Base-by-base conservation (phyloP, 2,113 vertebrate genomes). In the Rhinichthys klamathensis region DNA sequence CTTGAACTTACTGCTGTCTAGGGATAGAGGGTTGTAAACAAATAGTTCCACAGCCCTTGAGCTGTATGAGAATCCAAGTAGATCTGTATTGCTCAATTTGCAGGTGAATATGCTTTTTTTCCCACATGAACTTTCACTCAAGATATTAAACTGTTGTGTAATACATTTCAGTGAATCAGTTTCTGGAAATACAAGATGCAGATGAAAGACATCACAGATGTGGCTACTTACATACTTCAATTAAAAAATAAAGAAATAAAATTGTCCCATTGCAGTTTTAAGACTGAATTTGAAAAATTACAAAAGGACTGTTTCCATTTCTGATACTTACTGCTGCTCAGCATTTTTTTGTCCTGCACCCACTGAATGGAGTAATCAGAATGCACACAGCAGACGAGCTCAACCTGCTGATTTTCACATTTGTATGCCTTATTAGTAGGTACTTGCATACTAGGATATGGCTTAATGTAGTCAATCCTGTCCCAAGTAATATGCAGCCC, bases 391-490 rank as follows among this genome's bases (percentile, higher is more conserved):
- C 46, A 76, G 15, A 10, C 11, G 0, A 76, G 27, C 0, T 30
- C 0, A 4, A 76, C 46, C 8, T 1, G 1, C 13, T 11, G 11
- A n/a, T 44, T n/a, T n/a, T 54, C 16, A 76, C 46, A 76, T 21
- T 4, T 54, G 44, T 76, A 54, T 76, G 27, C 32, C n/a, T 76
- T 76, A 49, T 54, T 32, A 54, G 23, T 30, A 32, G 74, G 6
- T 10, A 51, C 25, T 76, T 32, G 74, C n/a, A 76, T 51, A 54
- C 3, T 54, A 54, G 74, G 74, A 76, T 54, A 54, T 21, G 74
- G 46, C 74, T 76, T 76, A 30, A 76, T 76, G 9, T 51, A 76
- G 49, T 76, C 46, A 76, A 54, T 54, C 51, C 25, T 54, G 25
- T 76, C 74, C 46, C 74, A 76, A 4, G 0, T 21, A 30, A 51